Evolutionary conservation across 2,888 invertebrate genomes (phyloP), one percentile per base, ranked within the genome.

Genomic region (Drosophila sordidula): DNA sequence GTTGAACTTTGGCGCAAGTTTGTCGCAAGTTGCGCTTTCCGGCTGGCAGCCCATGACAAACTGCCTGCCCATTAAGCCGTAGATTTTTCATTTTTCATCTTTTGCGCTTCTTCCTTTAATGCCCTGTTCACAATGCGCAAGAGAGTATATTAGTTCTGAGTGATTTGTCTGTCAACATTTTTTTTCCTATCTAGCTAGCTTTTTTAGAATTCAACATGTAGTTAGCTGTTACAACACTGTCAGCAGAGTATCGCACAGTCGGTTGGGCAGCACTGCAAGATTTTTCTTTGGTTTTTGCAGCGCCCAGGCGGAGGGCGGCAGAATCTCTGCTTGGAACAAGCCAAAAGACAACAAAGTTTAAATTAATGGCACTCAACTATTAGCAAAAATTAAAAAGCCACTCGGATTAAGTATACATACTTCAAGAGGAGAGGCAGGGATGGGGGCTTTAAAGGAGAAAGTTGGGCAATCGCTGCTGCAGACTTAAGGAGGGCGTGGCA

Each of bases 361-460:
- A 85, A 85, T 89, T 87, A 89, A 89, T 85, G 85, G 81, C 87
- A 81, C 81, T 85, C 81, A 84, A 89, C 89, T 85, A 85, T 85
- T 85, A 85, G 81, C 69, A 75, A 89, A 85, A 89, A 89, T 85
- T 89, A 85, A 85, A 85, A 80, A 89, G 76, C 76, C 84, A 71
- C 47, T 70, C 68, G 72, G 81, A 80, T 83, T 78, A 78, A 74
- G 81, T 76, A 71, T 68, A 56, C 45, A 69, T 70, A 75, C 79
- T 82, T 79, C n/a, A 59, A 54, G n/a, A 14, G 18, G n/a, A 34
- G 12, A 11, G 9, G 0, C 3, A 8, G 9, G 29, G 29, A 29
- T 3, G 9, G 29, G 2, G 1, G 29, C 8, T 29, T 29, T 29
- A 2, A 9, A 29, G 29, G 22, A 11, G 11, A 16, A 6, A 12